Conservation (phyloP, 2,888 invertebrate genomes). For the Dioctria rufipes region DNA sequence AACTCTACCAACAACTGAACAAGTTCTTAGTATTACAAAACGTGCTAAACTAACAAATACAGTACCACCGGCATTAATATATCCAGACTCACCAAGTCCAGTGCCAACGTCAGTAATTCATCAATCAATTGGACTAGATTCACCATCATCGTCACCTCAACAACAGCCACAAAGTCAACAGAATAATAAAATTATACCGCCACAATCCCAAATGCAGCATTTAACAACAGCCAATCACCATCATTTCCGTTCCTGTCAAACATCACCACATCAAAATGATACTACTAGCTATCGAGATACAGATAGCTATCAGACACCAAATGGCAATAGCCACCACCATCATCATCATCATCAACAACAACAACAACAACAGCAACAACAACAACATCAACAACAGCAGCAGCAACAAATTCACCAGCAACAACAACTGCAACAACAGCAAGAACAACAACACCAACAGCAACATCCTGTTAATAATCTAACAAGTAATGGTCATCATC, state of each 20-base stretch:
- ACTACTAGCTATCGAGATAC: slow-evolving; percentile 52
- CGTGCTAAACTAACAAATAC: slow-evolving; percentile 73
- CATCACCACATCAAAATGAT: slow-evolving; percentile 60
- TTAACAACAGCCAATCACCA: slow-evolving; percentile 29
- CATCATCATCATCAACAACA: slow-evolving; percentile 56
- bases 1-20: slow-evolving; percentile 86
- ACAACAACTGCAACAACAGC: slow-evolving; percentile 49
- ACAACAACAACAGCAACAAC: slow-evolving; percentile 54
- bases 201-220: slow-evolving; percentile 51
- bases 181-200: slow-evolving; percentile 11
- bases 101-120: slow-evolving; percentile 77
- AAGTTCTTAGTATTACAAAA: slow-evolving; percentile 87
- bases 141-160: slow-evolving; percentile 50
- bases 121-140: slow-evolving; percentile 70
- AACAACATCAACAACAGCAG: slow-evolving; percentile 45
- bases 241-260: slow-evolving; percentile 61
- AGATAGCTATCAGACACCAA: slow-evolving; percentile 10
- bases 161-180: slow-evolving; percentile 54
- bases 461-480: slow-evolving; percentile 46
- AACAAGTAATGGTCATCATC: slow-evolving; percentile 39
- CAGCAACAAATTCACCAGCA: slow-evolving; percentile 56
- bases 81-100: slow-evolving; percentile 74
- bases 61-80: slow-evolving; percentile 74
- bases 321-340: slow-evolving; percentile 18
- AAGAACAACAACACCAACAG: slow-evolving; percentile 51